Conservation (phyloP, 2,113 vertebrate genomes). For the Gnathochromis pfefferi region DNA sequence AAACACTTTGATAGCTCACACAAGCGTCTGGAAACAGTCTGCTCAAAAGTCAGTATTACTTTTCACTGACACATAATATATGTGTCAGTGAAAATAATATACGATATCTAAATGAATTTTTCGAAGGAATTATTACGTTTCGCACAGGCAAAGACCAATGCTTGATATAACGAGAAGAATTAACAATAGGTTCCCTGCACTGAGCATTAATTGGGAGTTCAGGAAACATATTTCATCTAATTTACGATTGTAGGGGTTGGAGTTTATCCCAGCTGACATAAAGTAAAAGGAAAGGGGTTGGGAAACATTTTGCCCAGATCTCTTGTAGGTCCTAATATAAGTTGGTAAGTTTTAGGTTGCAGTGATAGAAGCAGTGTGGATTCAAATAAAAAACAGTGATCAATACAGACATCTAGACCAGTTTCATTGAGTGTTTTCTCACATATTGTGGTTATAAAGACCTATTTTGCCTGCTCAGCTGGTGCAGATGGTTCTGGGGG, state of each 20-base stretch:
- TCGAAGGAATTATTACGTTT: fast-evolving
- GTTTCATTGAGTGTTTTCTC: background rate
- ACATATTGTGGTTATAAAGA: background rate
- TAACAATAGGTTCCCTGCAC: background rate
- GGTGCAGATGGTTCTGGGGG: background rate
- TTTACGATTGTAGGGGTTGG: background rate
- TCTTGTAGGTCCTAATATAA: background rate
- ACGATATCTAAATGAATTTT: background rate
- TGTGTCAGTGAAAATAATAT: background rate
- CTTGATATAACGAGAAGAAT: background rate
- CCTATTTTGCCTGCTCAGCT: background rate
- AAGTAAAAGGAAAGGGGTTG: background rate
- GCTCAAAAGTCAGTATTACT: background rate
- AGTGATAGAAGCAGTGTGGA: background rate
- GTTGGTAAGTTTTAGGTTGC: background rate
- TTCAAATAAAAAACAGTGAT: background rate
- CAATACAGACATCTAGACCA: background rate
- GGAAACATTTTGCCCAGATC: background rate
- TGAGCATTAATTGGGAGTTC: background rate
- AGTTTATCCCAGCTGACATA: background rate
- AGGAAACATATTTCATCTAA: background rate
- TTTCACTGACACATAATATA: background rate
- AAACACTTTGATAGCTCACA: background rate
- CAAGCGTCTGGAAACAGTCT: background rate
- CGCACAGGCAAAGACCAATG: background rate